phyloP scores from a whole-genome alignment of 2,797 vertebrate species.

The Euthynnus affinis region DNA sequence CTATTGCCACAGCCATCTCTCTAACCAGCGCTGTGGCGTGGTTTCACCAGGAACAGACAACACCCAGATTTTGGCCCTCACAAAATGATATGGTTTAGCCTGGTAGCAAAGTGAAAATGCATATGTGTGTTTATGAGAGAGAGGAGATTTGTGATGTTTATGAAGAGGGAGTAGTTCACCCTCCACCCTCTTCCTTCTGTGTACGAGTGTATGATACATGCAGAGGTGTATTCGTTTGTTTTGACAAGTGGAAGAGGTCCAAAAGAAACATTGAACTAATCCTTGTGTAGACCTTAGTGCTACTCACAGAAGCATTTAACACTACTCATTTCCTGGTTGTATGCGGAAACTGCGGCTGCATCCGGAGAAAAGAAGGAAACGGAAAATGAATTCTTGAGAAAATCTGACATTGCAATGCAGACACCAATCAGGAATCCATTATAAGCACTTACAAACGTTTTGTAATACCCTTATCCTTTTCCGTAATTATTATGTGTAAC shows the following conservation, averaged over 20 bases:
- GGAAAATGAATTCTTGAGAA: conserved; percentile 42
- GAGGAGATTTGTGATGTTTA: conserved; percentile 39
- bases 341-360: conserved; percentile 47
- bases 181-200: conserved; percentile 41
- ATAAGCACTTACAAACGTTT: neutral
- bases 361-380: conserved; percentile 56
- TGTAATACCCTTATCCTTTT: conserved; percentile 12
- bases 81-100: conserved; percentile 69
- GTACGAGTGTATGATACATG: conserved; percentile 18
- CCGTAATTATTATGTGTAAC: conserved; percentile 23
- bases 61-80: conserved; percentile 63
- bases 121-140: conserved; percentile 38
- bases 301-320: conserved; percentile 38
- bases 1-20: conserved; percentile 40
- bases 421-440: conserved; percentile 9
- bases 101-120: conserved; percentile 32
- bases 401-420: neutral
- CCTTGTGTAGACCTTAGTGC: conserved; percentile 1
- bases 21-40: conserved; percentile 42
- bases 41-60: conserved; percentile 64
- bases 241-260: conserved; percentile 31
- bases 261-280: conserved; percentile 24
- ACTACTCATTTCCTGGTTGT: conserved; percentile 53
- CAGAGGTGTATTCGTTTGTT: conserved; percentile 37
- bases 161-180: conserved; percentile 49